phyloP scores from a whole-genome alignment of 1,140 invertebrate species.

The Drosophila tsacasi region DNA sequence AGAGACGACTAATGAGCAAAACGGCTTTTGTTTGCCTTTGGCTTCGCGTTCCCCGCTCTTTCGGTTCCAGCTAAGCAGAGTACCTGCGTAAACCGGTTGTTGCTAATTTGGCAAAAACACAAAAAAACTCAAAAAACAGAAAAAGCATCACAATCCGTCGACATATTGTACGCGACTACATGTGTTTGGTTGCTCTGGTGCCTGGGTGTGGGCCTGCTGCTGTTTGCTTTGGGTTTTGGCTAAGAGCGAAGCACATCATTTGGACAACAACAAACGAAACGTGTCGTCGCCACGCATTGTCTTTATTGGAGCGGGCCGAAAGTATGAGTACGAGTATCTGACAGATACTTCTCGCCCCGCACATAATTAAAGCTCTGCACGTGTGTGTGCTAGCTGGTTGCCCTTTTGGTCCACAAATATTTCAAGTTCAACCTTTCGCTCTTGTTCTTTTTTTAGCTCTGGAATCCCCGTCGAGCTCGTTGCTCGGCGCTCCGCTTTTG shows the following conservation, averaged over 20 bases:
- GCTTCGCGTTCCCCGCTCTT: conserved; percentile 28
- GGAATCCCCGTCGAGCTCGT: conserved; percentile 20
- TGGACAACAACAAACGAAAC: conserved; percentile 61
- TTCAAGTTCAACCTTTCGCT: conserved; percentile 53
- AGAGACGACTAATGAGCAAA: conserved; percentile 67
- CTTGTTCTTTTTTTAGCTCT: conserved; percentile 29
- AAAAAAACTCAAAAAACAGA: conserved; percentile 17
- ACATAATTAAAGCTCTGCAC: conserved; percentile 56
- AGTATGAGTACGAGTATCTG: conserved; percentile 41
- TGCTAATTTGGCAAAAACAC: conserved; percentile 67
- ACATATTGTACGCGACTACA: conserved; percentile 30
- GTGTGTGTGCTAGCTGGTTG: conserved; percentile 39
- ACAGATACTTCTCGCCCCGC: conserved; percentile 49
- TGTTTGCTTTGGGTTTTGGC: conserved; percentile 40
- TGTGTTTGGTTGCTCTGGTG: conserved; percentile 17
- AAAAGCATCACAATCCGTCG: conserved; percentile 32
- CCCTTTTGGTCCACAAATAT: conserved; percentile 50
- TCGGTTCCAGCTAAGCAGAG: conserved; percentile 34
- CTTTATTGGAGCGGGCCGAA: conserved; percentile 44
- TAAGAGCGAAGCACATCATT: conserved; percentile 39
- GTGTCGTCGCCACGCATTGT: conserved; percentile 46
- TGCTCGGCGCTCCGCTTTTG: conserved; percentile 24
- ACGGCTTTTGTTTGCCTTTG: conserved; percentile 73
- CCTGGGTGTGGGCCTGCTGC: conserved; percentile 23
- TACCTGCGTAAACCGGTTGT: conserved; percentile 71